A percentile compares a stretch with the other conserved stretches of the same genome.
Evolutionary conservation across 2,888 invertebrate genomes (phyloP).

Genomic region (Synanthedon myopaeformis): DNA sequence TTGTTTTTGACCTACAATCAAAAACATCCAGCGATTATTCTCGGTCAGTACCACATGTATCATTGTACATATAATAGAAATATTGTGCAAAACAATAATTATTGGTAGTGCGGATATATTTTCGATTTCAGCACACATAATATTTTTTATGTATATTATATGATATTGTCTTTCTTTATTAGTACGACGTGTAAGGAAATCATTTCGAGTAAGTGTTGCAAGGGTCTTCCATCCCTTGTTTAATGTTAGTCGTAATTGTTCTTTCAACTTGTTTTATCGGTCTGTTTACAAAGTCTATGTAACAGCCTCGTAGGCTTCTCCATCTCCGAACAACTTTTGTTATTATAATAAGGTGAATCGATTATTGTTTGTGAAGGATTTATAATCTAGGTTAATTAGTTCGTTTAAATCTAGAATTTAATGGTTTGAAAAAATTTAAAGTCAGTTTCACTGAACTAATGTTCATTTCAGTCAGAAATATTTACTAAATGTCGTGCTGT

Average conservation of each 20-base stretch:
- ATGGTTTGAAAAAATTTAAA: too few species aligned
- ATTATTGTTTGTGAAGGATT: not conserved
- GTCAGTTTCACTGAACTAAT: too few species aligned
- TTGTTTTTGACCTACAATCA: constrained; percentile 51
- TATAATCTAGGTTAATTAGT: too few species aligned
- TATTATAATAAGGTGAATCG: not conserved
- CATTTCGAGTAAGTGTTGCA: not conserved
- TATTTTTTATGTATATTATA: too few species aligned
- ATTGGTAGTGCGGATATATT: too few species aligned
- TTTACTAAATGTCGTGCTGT: too few species aligned
- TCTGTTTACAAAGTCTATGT: not conserved
- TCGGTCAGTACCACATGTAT: constrained; percentile 13
- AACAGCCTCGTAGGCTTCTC: not conserved
- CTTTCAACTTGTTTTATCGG: constrained; percentile 2
- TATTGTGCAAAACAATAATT: constrained; percentile 3
- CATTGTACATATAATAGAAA: constrained; percentile 18
- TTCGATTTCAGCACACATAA: too few species aligned
- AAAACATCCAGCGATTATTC: constrained; percentile 19
- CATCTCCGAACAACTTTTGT: not conserved
- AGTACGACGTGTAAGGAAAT: not conserved
- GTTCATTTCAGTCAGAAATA: too few species aligned
- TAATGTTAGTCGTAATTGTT: not conserved
- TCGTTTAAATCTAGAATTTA: too few species aligned
- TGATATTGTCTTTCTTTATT: constrained; percentile 3
- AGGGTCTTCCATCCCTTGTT: not conserved